A percentile compares a stretch with the other conserved stretches of the same genome.
These are phyloP conservation scores for Netelia melanura DNA, from an alignment of 2,888 invertebrate genomes.

Conservation along the genomic window DNA sequence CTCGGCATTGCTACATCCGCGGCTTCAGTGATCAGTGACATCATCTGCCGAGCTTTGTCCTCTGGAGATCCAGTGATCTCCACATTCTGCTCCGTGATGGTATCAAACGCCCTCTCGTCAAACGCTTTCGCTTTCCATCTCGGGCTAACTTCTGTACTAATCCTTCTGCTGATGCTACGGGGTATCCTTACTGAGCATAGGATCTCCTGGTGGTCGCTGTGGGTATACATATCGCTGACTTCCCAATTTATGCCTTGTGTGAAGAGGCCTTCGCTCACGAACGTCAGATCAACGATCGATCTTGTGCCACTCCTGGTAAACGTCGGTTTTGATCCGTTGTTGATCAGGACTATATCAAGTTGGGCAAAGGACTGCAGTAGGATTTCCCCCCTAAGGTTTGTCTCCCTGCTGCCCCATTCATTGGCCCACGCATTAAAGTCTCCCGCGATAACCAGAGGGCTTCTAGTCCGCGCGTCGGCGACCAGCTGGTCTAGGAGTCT, in stretches of 20 bases:
- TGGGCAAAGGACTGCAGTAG: conserved; percentile 56
- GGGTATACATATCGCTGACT: conserved; percentile 60
- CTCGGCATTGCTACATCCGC: conserved; percentile 56
- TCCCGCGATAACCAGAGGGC: conserved; percentile 66
- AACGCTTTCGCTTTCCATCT: conserved; percentile 3
- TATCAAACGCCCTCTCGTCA: conserved; percentile 7
- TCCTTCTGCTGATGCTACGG: too few species aligned
- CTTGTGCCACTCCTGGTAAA: conserved; percentile 60
- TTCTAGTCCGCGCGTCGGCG: conserved; percentile 53
- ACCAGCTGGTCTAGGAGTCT: conserved; percentile 62
- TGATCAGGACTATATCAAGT: conserved; percentile 62
- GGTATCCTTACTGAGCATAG: conserved; percentile 21
- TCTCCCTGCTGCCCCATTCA: conserved; percentile 69
- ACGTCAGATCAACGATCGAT: conserved; percentile 45
- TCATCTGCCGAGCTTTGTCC: conserved; percentile 31
- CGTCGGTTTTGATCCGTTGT: conserved; percentile 65
- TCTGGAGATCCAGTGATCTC: conserved; percentile 26
- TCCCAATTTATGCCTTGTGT: conserved; percentile 56
- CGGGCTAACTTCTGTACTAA: too few species aligned
- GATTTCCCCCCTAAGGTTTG: conserved; percentile 62
- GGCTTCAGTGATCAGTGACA: conserved; percentile 39
- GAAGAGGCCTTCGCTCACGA: conserved; percentile 68
- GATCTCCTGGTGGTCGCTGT: conserved; percentile 65
- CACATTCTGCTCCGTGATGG: neutral
- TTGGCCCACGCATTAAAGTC: conserved; percentile 70